Percentiles rank a stretch among this genome's conserved stretches.
phyloP scores from a whole-genome alignment of 2,888 invertebrate genomes.

The Drosophila mercatorum region DNA sequence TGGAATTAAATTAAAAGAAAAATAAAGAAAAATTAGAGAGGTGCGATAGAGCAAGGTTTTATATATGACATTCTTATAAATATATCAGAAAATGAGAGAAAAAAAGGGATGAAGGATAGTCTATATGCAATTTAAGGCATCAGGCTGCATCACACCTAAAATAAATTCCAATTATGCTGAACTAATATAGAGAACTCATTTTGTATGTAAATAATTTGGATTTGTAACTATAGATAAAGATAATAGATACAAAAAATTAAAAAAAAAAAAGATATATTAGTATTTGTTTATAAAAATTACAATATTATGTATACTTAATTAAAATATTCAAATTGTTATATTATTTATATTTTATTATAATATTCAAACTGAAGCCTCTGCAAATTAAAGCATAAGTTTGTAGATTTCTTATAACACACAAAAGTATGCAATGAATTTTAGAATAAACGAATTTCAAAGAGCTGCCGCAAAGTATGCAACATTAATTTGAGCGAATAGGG shows the following conservation, averaged over 20 bases:
- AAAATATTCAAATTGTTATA: no score
- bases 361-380: neutral
- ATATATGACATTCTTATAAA: no score
- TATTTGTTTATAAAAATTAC: no score
- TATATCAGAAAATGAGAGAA: no score
- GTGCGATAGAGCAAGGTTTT: neutral
- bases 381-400: neutral
- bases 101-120: no score
- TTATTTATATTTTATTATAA: neutral
- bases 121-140: no score
- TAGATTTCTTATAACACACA: neutral
- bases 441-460: accelerated
- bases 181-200: neutral
- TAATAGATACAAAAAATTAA: no score
- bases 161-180: no score
- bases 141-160: no score
- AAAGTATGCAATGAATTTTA: slow-evolving; percentile 29
- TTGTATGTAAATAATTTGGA: neutral
- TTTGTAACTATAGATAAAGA: neutral
- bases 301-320: no score
- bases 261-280: no score
- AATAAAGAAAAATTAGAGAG: neutral
- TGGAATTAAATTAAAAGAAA: neutral
- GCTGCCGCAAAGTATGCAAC: slow-evolving; percentile 3
- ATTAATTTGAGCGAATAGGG: neutral